Conservation (phyloP, 2,797 vertebrate genomes). For the Malurus splendens region DNA sequence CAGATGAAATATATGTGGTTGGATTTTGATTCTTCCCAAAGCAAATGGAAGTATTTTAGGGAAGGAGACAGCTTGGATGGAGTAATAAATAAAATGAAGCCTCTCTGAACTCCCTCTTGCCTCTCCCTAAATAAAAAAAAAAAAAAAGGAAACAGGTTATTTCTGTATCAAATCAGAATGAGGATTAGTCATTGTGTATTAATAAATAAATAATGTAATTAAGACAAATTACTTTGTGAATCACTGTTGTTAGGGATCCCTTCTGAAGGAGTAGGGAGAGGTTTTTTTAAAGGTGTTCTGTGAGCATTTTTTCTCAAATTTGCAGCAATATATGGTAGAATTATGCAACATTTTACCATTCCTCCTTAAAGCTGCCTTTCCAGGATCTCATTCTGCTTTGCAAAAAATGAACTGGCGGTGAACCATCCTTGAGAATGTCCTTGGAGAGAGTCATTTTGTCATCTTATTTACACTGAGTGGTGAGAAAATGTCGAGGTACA, state of each 20-base stretch:
- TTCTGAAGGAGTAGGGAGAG: neutral
- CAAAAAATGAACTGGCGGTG: neutral
- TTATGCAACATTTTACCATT: neutral
- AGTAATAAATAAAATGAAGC: neutral
- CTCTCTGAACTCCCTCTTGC: neutral
- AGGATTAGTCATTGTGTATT: neutral
- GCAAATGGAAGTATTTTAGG: neutral
- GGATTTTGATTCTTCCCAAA: neutral
- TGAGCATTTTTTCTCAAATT: neutral
- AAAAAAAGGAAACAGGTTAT: neutral
- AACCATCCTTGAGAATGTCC: neutral
- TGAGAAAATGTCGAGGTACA: neutral
- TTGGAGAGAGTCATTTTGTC: neutral
- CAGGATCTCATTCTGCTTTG: neutral
- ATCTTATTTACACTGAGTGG: neutral
- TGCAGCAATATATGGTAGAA: neutral
- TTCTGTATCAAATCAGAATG: neutral
- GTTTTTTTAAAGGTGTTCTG: neutral
- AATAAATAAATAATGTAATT: neutral
- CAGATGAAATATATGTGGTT: neutral
- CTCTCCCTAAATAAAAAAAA: neutral
- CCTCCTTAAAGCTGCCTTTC: neutral
- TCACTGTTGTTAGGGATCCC: neutral
- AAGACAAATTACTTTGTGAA: neutral
- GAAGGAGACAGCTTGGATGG: neutral